Evolutionary conservation across 1,140 invertebrate genomes (phyloP).

Genomic region (Pseudomyrmex sp.): DNA sequence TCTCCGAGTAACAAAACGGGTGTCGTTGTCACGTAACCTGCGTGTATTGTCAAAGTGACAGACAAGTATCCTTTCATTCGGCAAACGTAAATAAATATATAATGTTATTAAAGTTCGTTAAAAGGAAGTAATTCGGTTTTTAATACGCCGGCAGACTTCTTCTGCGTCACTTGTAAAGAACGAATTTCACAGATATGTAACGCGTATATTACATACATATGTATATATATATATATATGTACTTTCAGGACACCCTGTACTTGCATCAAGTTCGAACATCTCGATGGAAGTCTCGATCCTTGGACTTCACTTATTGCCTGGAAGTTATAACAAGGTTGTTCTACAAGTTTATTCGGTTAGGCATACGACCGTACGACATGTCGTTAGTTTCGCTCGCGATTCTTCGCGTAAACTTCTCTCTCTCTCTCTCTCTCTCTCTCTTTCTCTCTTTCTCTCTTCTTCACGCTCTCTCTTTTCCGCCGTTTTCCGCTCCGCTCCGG

Average conservation of each 20-base stretch:
- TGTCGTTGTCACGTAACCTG: background rate
- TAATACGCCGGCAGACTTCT: background rate
- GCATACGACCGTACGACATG: slow-evolving; percentile 1
- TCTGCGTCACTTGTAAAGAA: background rate
- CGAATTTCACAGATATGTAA: background rate
- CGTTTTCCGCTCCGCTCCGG: slow-evolving; percentile 24
- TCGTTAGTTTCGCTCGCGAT: slow-evolving; percentile 49
- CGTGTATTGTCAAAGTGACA: background rate
- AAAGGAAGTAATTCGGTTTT: background rate
- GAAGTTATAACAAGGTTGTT: slow-evolving; percentile 55
- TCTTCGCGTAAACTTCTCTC: slow-evolving; percentile 27
- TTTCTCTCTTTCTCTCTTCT: slow-evolving; percentile 9
- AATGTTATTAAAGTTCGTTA: too few relatives aligned
- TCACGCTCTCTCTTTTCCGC: slow-evolving; percentile 15
- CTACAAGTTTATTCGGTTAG: slow-evolving; percentile 35
- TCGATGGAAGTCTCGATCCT: slow-evolving; percentile 13
- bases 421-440: slow-evolving; percentile 13
- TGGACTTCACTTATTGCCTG: slow-evolving; percentile 28
- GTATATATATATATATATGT: background rate
- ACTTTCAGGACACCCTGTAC: slow-evolving; percentile 30
- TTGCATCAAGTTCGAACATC: slow-evolving; percentile 30
- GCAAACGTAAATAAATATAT: too few relatives aligned
- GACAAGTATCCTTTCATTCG: background rate
- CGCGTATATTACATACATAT: too few relatives aligned
- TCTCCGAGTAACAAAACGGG: background rate